Percentiles rank a stretch among this genome's conserved stretches.
phyloP scores from a whole-genome alignment of 2,888 invertebrate species.

The Holacanthella duospinosa region DNA sequence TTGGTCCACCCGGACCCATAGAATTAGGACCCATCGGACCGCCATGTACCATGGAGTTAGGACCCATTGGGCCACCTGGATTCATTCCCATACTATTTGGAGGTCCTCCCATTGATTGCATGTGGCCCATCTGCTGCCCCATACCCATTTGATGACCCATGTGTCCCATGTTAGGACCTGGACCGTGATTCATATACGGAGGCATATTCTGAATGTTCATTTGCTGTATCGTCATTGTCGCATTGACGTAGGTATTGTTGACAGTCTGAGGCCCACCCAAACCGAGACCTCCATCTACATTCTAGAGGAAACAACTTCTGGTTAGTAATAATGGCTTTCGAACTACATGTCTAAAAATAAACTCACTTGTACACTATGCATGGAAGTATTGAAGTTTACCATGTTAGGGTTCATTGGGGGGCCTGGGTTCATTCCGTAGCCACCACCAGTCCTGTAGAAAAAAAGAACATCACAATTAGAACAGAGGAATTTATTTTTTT shows the following conservation, averaged over 20 bases:
- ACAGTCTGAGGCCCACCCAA: slow-evolving; percentile 42
- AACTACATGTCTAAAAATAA: neutral
- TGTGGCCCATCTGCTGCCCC: slow-evolving; percentile 33
- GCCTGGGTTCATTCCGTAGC: slow-evolving; percentile 38
- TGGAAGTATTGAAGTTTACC: slow-evolving; percentile 41
- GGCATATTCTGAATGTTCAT: slow-evolving; percentile 44
- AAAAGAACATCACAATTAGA: neutral
- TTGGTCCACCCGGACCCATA: slow-evolving; percentile 29
- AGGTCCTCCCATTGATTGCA: slow-evolving; percentile 22
- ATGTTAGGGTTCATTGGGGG: slow-evolving; percentile 41
- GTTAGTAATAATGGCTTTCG: neutral
- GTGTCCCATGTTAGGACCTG: slow-evolving; percentile 9
- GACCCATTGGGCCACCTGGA: slow-evolving; percentile 26
- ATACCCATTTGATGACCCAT: slow-evolving; percentile 24
- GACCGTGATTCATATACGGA: slow-evolving; percentile 36
- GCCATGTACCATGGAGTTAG: slow-evolving; percentile 16
- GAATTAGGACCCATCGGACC: slow-evolving; percentile 21
- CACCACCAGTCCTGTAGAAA: slow-evolving; percentile 29
- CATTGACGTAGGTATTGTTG: slow-evolving; percentile 46
- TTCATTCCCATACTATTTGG: slow-evolving; percentile 8
- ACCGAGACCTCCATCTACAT: slow-evolving; percentile 36
- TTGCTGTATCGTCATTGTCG: slow-evolving; percentile 46
- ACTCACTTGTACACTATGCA: slow-evolving; percentile 40
- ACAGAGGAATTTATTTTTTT: neutral
- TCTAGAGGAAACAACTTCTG: slow-evolving; percentile 22